Conservation (phyloP, 2,888 invertebrate species). For the Seladonia tumulorum region DNA sequence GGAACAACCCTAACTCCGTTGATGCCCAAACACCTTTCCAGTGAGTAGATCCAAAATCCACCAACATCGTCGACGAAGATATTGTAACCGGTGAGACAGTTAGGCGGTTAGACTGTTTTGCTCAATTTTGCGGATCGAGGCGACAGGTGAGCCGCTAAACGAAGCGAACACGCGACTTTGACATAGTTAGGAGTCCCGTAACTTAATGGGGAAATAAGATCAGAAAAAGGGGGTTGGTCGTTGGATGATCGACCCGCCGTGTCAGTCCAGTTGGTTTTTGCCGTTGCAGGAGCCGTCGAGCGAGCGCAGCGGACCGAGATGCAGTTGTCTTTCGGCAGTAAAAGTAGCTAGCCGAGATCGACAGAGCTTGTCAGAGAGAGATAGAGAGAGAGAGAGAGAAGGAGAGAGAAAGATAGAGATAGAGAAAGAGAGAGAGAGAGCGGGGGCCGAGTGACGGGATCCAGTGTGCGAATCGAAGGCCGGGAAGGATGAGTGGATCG, state of each 20-base stretch:
- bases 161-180: not conserved
- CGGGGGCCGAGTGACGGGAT: not conserved
- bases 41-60: constrained; percentile 64
- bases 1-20: constrained; percentile 46
- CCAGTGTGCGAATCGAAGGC: constrained; percentile 7
- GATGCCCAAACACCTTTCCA: constrained; percentile 65
- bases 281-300: constrained; percentile 53
- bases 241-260: not conserved
- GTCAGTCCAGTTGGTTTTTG: constrained; percentile 25
- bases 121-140: not conserved
- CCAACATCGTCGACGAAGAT: not conserved
- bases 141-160: not conserved
- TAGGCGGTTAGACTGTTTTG: not conserved
- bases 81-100: not conserved
- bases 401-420: not conserved
- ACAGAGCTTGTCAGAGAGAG: not conserved
- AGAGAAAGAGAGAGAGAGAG: not conserved
- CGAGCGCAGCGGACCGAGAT: constrained; percentile 59
- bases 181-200: constrained; percentile 3
- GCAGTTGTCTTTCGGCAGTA: constrained; percentile 53
- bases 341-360: constrained; percentile 58
- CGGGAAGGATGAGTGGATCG: constrained; percentile 67
- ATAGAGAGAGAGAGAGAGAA: not conserved
- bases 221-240: not conserved
- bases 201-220: not conserved